Conservation (phyloP, 2,888 invertebrate genomes). For the Nowickia ferox region DNA sequence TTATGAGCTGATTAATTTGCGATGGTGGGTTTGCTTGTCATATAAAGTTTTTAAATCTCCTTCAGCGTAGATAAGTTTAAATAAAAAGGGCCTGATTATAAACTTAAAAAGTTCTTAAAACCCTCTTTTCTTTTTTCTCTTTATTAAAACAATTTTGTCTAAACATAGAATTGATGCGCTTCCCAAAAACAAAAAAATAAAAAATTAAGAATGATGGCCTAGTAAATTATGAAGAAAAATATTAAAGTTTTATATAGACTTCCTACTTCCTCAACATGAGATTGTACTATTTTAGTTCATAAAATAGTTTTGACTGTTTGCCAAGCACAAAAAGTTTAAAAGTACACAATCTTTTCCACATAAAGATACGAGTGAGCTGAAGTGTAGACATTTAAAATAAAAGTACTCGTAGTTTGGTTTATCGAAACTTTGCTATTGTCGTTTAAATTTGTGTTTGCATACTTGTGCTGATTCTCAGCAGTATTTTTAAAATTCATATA, state of each 20-base stretch:
- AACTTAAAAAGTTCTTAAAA: no score
- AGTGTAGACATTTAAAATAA: no score
- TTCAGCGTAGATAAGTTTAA: no score
- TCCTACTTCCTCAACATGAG: conserved; percentile 13
- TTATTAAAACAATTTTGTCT: background rate
- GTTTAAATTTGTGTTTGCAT: no score
- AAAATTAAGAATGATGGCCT: conserved; percentile 33
- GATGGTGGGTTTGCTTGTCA: no score
- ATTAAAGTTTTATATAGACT: conserved; percentile 40
- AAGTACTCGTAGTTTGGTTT: no score
- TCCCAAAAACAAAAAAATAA: conserved; percentile 41
- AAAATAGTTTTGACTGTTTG: conserved; percentile 41
- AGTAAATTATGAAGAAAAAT: conserved; percentile 35
- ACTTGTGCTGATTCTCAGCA: no score
- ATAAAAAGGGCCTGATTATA: no score
- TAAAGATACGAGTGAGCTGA: conserved; percentile 1
- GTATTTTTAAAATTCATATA: no score
- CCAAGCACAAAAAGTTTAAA: conserved; percentile 22
- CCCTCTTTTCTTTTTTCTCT: background rate
- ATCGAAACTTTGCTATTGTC: no score
- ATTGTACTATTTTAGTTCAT: conserved; percentile 21
- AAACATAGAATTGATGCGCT: conserved; percentile 5
- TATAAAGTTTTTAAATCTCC: no score
- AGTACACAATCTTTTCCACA: background rate
- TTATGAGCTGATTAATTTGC: no score